These are phyloP conservation scores for Notolepis coatsorum DNA, from an alignment of 2,797 vertebrate species.

Conservation along the genomic window DNA sequence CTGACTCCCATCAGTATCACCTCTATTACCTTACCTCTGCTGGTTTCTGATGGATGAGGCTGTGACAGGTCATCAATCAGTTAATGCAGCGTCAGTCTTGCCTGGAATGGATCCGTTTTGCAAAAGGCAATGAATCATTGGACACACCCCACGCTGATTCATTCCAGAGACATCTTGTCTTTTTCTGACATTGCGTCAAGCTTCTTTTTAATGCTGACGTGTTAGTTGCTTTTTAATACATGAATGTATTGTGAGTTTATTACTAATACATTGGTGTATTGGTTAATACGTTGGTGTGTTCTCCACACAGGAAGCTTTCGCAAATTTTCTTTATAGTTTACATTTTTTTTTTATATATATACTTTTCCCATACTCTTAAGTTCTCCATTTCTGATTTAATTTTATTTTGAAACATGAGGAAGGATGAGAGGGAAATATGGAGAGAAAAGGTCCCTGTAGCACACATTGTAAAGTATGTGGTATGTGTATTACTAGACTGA, in stretches of 20 bases:
- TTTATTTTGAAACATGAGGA: not conserved
- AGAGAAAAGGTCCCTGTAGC: too few relatives aligned
- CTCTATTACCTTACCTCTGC: slow-evolving; percentile 36
- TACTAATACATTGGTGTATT: slow-evolving; percentile 7
- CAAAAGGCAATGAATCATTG: slow-evolving; percentile 50
- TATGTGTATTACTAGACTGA: too few relatives aligned
- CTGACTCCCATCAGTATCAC: slow-evolving; percentile 45
- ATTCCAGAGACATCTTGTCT: slow-evolving; percentile 43
- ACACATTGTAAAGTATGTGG: too few relatives aligned
- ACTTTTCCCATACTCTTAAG: not conserved
- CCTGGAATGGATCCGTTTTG: slow-evolving; percentile 45
- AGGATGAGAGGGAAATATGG: not conserved
- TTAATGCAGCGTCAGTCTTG: slow-evolving; percentile 40
- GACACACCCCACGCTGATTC: slow-evolving; percentile 50
- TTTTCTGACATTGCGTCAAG: not conserved
- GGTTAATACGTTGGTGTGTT: not conserved
- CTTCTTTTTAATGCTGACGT: slow-evolving; percentile 6
- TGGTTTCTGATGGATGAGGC: slow-evolving; percentile 24
- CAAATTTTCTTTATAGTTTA: not conserved
- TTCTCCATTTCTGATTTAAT: not conserved
- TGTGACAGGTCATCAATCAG: slow-evolving; percentile 16
- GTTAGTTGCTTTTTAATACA: slow-evolving; percentile 7
- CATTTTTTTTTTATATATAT: not conserved
- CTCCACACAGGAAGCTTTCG: not conserved
- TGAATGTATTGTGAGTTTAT: slow-evolving; percentile 9